phyloP scores from a whole-genome alignment of 2,888 invertebrate species.

The Rhagophthalmus giganteus region DNA sequence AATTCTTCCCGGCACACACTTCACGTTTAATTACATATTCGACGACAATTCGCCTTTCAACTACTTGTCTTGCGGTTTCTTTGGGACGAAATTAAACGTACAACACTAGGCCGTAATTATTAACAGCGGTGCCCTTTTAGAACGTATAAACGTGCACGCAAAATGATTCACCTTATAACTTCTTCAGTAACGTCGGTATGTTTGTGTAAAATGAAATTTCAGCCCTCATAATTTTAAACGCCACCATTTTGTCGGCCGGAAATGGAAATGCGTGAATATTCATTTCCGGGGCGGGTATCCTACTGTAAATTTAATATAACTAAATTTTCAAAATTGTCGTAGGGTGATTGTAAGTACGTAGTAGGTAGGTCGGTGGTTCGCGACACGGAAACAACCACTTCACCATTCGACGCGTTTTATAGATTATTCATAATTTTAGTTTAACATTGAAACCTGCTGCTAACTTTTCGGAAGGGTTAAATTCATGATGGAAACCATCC shows the following conservation, averaged over 20 bases:
- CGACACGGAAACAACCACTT: too few species aligned
- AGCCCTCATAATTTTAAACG: slow-evolving; percentile 30
- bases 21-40: too few species aligned
- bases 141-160: slow-evolving; percentile 18
- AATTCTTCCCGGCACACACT: too few species aligned
- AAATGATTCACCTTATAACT: slow-evolving; percentile 20
- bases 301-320: slow-evolving; percentile 37
- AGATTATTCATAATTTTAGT: slow-evolving; percentile 36
- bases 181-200: slow-evolving; percentile 18
- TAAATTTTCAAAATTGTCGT: slow-evolving; percentile 32
- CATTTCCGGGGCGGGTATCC: slow-evolving; percentile 38
- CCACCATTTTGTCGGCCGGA: slow-evolving; percentile 36
- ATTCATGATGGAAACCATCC: slow-evolving; percentile 48
- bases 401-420: too few species aligned
- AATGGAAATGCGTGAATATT: slow-evolving; percentile 40
- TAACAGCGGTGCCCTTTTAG: slow-evolving; percentile 10
- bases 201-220: slow-evolving; percentile 27
- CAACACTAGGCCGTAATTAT: slow-evolving; percentile 29
- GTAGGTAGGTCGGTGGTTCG: slow-evolving; percentile 11
- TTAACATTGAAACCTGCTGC: slow-evolving; percentile 35
- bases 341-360: slow-evolving; percentile 3
- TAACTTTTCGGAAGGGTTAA: slow-evolving; percentile 45
- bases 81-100: slow-evolving; percentile 31
- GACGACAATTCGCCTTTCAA: slow-evolving; percentile 9
- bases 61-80: slow-evolving; percentile 32